A percentile compares a stretch with the other conserved stretches of the same genome.
phyloP scores from a whole-genome alignment of 2,888 invertebrate species.

The Heliconius ethilla region DNA sequence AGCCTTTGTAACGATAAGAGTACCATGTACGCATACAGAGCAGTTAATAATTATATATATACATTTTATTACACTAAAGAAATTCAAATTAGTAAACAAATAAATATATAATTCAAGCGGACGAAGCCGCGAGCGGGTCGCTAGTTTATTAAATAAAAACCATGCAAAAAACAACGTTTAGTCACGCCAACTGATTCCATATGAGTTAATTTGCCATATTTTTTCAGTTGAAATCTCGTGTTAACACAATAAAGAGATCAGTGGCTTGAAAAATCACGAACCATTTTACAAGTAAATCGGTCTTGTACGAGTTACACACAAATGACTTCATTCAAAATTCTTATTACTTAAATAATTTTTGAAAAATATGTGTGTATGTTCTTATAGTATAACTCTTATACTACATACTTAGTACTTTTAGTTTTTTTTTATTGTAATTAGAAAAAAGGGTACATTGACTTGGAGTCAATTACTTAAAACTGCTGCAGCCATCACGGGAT shows the following conservation, averaged over 20 bases:
- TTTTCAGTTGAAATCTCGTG: constrained; percentile 12
- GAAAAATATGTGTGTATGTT: too few relatives aligned
- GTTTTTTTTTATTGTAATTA: too few relatives aligned
- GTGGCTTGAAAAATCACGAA: constrained; percentile 8
- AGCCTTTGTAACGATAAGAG: neutral
- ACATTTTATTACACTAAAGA: too few relatives aligned
- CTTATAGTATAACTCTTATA: too few relatives aligned
- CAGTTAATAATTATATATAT: neutral
- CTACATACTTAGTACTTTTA: too few relatives aligned
- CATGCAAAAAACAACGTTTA: neutral
- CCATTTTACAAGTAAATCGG: constrained; percentile 5
- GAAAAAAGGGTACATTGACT: too few relatives aligned
- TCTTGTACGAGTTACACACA: neutral
- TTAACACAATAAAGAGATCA: neutral
- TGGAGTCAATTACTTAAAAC: too few relatives aligned
- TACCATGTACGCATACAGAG: neutral
- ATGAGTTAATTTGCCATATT: constrained; percentile 4
- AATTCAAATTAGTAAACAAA: too few relatives aligned
- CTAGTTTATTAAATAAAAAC: neutral
- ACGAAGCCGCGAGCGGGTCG: too few relatives aligned
- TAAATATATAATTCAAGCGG: too few relatives aligned
- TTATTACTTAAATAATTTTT: neutral
- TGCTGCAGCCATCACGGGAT: too few relatives aligned
- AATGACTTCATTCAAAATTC: neutral
- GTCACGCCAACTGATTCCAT: constrained; percentile 3